Evolutionary conservation across 2,888 invertebrate genomes (phyloP).

Genomic region (Meteorus cinctellus): DNA sequence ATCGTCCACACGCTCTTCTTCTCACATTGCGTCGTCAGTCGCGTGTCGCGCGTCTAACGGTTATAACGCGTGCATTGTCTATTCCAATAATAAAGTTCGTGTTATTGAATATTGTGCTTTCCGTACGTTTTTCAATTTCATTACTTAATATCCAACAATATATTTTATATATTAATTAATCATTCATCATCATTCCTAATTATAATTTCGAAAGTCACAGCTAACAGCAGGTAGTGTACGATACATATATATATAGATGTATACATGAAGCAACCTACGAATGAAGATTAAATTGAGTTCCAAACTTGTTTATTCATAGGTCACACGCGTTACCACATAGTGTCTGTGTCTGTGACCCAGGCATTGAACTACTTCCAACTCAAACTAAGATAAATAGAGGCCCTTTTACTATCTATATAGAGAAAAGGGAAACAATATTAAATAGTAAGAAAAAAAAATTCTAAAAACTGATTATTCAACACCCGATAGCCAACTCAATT

Average conservation of each 20-base stretch:
- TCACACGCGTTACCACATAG: neutral
- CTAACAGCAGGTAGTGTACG: neutral
- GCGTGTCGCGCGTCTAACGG: constrained; percentile 51
- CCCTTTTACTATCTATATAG: neutral
- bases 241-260: neutral
- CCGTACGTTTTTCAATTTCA: constrained; percentile 8
- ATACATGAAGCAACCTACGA: neutral
- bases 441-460: neutral
- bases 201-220: neutral
- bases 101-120: neutral
- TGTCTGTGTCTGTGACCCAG: neutral
- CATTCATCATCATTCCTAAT: neutral
- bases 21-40: constrained; percentile 46
- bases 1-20: constrained; percentile 34
- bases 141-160: neutral
- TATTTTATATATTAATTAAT: neutral
- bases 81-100: neutral
- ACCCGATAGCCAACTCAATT: neutral
- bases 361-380: constrained; percentile 1
- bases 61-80: constrained; percentile 35
- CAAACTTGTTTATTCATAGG: constrained; percentile 5
- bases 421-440: neutral
- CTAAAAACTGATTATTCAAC: neutral
- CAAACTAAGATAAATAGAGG: neutral
- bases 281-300: constrained; percentile 7